Evolutionary conservation across 1,140 invertebrate genomes (phyloP).

Genomic region (Euschistus heros): DNA sequence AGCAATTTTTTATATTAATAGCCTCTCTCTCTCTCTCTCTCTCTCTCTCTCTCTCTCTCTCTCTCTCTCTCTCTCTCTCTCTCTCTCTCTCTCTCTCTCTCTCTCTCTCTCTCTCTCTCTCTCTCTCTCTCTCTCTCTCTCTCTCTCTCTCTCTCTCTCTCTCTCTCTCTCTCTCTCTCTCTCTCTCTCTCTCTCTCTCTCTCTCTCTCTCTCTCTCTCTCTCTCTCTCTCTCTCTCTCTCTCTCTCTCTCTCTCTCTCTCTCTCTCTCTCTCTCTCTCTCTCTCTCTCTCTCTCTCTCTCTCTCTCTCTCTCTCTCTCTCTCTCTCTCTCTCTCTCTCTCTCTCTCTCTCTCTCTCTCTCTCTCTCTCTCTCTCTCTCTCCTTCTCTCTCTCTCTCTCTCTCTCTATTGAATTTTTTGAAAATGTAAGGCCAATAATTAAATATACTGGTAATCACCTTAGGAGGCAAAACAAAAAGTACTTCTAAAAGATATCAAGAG

Average conservation of each 20-base stretch:
- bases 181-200: slow-evolving; percentile 2
- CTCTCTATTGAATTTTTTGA: slow-evolving; percentile 4
- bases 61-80: not conserved
- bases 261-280: slow-evolving; percentile 11
- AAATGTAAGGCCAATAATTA: too few species aligned
- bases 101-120: slow-evolving; percentile 12
- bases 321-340: not conserved
- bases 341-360: not conserved
- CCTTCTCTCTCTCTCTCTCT: not conserved
- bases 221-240: slow-evolving; percentile 8
- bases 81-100: slow-evolving; percentile 10
- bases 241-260: not conserved
- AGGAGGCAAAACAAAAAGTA: too few species aligned
- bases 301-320: slow-evolving; percentile 19
- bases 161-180: slow-evolving; percentile 14
- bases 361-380: slow-evolving; percentile 19
- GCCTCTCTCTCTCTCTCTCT: slow-evolving; percentile 12
- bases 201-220: slow-evolving; percentile 1
- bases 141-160: slow-evolving; percentile 11
- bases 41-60: slow-evolving; percentile 1
- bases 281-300: not conserved
- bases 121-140: slow-evolving; percentile 19
- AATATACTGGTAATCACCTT: too few species aligned
- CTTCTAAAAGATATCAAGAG: too few species aligned
- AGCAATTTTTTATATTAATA: not conserved